Conservation (phyloP, 1,140 invertebrate species). For the Aricia agestis region DNA sequence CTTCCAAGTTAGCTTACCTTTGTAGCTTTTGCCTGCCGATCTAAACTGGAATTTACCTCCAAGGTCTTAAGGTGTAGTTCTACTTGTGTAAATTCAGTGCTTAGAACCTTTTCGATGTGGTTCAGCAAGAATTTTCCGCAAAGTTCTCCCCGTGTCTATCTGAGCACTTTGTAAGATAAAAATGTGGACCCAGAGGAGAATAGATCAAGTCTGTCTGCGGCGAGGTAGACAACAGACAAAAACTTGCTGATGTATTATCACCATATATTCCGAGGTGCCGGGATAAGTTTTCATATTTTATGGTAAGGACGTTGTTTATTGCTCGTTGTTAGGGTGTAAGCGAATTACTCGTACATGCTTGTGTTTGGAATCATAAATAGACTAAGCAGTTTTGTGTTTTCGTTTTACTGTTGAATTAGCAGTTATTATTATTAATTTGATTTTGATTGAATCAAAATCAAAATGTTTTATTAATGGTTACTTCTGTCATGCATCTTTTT, state of each 20-base stretch:
- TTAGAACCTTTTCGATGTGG: constrained; percentile 27
- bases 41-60: constrained; percentile 27
- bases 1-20: constrained; percentile 37
- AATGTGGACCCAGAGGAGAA: constrained; percentile 68
- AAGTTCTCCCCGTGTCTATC: constrained; percentile 69
- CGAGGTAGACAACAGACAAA: constrained; percentile 54
- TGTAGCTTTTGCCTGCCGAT: constrained; percentile 23
- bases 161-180: constrained; percentile 74
- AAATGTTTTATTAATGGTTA: too few species aligned
- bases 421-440: too few species aligned
- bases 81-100: neutral
- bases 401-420: too few species aligned
- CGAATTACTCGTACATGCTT: too few species aligned
- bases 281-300: constrained; percentile 1
- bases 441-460: too few species aligned
- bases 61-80: constrained; percentile 20
- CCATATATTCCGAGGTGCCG: constrained; percentile 23
- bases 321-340: neutral
- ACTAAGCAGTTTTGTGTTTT: too few species aligned
- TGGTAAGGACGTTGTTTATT: neutral
- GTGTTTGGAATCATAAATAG: too few species aligned
- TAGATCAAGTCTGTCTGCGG: constrained; percentile 64
- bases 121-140: constrained; percentile 62
- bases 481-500: too few species aligned
- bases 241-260: constrained; percentile 42